These are phyloP conservation scores for Macrostomum cliftonense DNA, from an alignment of 2,888 invertebrate species.

Conservation along the genomic window DNA sequence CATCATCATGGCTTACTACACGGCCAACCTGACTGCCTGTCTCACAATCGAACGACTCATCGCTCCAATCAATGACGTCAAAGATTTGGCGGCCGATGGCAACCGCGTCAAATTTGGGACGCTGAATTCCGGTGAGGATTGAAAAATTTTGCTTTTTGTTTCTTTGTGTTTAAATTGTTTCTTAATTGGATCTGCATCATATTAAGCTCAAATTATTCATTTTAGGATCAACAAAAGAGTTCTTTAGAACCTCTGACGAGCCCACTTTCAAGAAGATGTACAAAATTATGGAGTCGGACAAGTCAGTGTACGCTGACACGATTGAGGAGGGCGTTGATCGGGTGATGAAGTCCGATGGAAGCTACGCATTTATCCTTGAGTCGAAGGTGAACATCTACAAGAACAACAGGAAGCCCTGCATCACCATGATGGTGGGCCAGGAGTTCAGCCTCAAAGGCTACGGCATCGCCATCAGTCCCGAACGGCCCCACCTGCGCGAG, in stretches of 20 bases:
- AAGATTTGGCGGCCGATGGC: constrained; percentile 3
- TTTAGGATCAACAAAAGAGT: constrained; percentile 58
- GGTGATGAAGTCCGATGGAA: constrained; percentile 27
- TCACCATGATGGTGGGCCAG: constrained; percentile 10
- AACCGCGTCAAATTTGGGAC: constrained; percentile 8
- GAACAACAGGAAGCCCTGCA: constrained; percentile 10
- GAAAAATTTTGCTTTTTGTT: too few species aligned
- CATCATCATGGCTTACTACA: constrained; percentile 12
- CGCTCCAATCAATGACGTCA: constrained; percentile 8
- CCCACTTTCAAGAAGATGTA: constrained; percentile 8
- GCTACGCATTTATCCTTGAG: constrained; percentile 37
- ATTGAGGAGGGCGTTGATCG: constrained; percentile 50
- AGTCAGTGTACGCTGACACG: constrained; percentile 51
- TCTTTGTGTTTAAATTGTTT: too few species aligned
- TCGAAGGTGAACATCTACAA: constrained; percentile 33
- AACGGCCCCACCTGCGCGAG: neutral
- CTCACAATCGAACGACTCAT: constrained; percentile 7
- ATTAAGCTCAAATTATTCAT: too few species aligned
- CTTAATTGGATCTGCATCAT: too few species aligned
- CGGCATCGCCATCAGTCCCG: constrained; percentile 9
- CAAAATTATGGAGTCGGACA: constrained; percentile 29
- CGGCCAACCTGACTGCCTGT: constrained; percentile 11
- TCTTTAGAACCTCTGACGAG: constrained; percentile 44
- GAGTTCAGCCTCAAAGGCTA: constrained; percentile 11
- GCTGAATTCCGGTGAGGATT: constrained; percentile 23